Evolutionary conservation across 1,140 invertebrate species (phyloP).

Genomic region (Drosophila murphyi): DNA sequence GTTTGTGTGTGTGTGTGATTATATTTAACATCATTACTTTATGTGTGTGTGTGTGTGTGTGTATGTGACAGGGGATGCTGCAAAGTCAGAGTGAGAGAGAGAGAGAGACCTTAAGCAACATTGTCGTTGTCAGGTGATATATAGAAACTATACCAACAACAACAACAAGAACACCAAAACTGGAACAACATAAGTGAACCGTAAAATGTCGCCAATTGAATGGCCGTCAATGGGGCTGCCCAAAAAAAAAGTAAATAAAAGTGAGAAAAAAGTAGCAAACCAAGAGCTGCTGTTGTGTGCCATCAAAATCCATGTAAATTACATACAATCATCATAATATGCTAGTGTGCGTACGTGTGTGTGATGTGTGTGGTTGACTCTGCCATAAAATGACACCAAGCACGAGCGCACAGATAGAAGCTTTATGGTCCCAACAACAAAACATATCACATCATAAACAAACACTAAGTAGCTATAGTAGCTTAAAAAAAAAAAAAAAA

Average conservation of each 20-base stretch:
- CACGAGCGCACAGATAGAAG: constrained; percentile 59
- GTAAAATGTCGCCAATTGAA: constrained; percentile 56
- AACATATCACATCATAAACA: constrained; percentile 52
- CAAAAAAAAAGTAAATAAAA: constrained; percentile 24
- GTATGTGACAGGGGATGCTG: constrained; percentile 21
- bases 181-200: constrained; percentile 26
- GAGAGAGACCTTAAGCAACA: neutral
- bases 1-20: constrained; percentile 8
- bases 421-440: constrained; percentile 58
- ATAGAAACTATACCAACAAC: constrained; percentile 1
- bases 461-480: constrained; percentile 1
- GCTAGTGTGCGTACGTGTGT: constrained; percentile 36
- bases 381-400: constrained; percentile 73
- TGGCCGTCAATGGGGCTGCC: constrained; percentile 64
- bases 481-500: constrained; percentile 10
- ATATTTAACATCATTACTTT: constrained; percentile 29
- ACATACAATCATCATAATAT: constrained; percentile 71
- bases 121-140: constrained; percentile 53
- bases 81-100: neutral
- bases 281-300: constrained; percentile 30
- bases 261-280: constrained; percentile 9
- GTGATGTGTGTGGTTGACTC: constrained; percentile 17
- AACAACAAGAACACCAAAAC: constrained; percentile 3
- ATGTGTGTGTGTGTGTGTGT: constrained; percentile 10
- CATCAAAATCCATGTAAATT: constrained; percentile 82